Evolutionary conservation across 2,888 invertebrate genomes (phyloP).

Genomic region (Epinotia brunnichana): DNA sequence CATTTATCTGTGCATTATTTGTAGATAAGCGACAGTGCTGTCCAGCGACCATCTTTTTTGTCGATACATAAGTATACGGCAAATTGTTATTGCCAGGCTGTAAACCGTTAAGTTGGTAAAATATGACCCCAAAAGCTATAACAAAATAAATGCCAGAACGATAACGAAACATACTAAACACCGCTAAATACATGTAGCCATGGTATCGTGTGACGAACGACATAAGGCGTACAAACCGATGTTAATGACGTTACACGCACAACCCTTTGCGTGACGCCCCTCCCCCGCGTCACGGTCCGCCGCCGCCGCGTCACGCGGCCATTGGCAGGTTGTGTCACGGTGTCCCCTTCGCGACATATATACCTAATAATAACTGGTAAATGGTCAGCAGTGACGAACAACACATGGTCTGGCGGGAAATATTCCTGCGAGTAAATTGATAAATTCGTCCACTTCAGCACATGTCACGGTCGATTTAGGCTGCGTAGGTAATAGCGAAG

Average conservation of each 20-base stretch:
- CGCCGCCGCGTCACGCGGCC: conserved; percentile 9
- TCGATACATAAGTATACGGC: too few relatives aligned
- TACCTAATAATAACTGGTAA: conserved; percentile 18
- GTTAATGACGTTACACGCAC: conserved; percentile 31
- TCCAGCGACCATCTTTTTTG: too few relatives aligned
- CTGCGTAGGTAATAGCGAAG: neutral
- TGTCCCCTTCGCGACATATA: conserved; percentile 5
- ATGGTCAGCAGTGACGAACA: conserved; percentile 4
- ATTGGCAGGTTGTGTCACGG: conserved; percentile 29
- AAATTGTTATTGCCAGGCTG: too few relatives aligned
- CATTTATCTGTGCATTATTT: too few relatives aligned
- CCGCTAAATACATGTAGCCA: neutral
- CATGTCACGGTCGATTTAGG: neutral
- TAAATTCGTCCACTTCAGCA: neutral
- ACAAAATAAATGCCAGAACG: neutral
- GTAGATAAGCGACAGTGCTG: too few relatives aligned
- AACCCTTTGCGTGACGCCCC: conserved; percentile 39
- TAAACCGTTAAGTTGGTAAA: neutral
- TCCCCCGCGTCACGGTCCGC: conserved; percentile 22
- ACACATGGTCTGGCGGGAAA: neutral
- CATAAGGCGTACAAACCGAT: conserved; percentile 9
- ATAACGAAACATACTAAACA: neutral
- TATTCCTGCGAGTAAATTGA: neutral
- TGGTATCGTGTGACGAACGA: conserved; percentile 4
- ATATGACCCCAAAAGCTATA: neutral